phyloP scores from a whole-genome alignment of 2,797 vertebrate species.

The Leptodactylus fallax region DNA sequence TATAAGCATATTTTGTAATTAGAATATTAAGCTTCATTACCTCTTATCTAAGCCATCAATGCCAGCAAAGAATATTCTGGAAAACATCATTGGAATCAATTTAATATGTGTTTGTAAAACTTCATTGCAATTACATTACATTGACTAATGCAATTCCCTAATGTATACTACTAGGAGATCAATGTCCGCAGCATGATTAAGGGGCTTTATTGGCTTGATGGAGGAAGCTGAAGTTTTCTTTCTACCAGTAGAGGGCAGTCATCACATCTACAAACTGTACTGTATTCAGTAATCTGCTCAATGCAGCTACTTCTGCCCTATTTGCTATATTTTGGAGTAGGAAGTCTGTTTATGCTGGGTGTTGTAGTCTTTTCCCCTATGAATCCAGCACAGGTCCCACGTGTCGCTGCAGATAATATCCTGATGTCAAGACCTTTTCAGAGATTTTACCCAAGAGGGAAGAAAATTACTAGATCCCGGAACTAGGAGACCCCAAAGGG shows the following conservation, averaged over 20 bases:
- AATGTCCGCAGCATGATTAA: not conserved
- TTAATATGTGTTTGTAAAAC: conserved; percentile 29
- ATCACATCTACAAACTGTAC: conserved; percentile 3
- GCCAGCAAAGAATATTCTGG: conserved; percentile 37
- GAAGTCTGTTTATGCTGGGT: not conserved
- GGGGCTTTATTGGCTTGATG: conserved; percentile 2
- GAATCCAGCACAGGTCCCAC: not conserved
- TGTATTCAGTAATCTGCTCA: not conserved
- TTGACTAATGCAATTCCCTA: conserved; percentile 34
- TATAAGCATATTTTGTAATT: conserved; percentile 45
- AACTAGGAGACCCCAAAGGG: not conserved
- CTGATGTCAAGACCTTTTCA: not conserved
- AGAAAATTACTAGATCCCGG: not conserved
- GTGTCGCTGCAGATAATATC: not conserved
- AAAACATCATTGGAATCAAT: conserved; percentile 41
- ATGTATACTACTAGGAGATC: conserved; percentile 38
- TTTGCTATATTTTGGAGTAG: not conserved
- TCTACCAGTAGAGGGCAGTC: conserved; percentile 50
- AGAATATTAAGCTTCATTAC: conserved; percentile 31
- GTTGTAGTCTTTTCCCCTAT: not conserved
- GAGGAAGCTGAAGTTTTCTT: not conserved
- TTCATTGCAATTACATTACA: conserved; percentile 43
- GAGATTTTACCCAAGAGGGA: not conserved
- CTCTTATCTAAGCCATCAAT: conserved; percentile 43
- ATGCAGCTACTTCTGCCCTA: not conserved